These are phyloP conservation scores for Girardinus metallicus DNA, from an alignment of 2,797 vertebrate species.

Conservation along the genomic window DNA sequence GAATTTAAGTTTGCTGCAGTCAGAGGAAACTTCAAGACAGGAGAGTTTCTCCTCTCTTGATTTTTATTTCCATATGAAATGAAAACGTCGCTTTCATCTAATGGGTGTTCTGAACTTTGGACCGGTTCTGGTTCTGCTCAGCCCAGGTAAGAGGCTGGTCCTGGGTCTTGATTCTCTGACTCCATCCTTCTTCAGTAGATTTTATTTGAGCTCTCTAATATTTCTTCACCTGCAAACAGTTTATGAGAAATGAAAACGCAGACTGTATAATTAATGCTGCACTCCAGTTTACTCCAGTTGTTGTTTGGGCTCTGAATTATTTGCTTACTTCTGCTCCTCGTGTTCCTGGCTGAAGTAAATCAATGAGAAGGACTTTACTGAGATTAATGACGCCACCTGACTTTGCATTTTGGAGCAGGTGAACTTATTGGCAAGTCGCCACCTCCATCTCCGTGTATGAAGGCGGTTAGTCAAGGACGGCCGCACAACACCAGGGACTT, in stretches of 20 bases:
- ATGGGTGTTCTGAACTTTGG: not conserved
- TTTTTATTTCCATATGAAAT: not conserved
- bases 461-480: slow-evolving; percentile 30
- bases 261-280: not conserved
- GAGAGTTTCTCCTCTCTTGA: too few relatives aligned
- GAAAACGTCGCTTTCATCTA: not conserved
- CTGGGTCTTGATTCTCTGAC: not conserved
- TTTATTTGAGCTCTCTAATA: not conserved
- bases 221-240: not conserved
- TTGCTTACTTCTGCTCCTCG: not conserved
- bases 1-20: too few relatives aligned
- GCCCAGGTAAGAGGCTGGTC: too few relatives aligned
- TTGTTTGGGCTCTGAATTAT: not conserved
- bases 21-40: too few relatives aligned
- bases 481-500: not conserved
- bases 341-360: slow-evolving; percentile 18
- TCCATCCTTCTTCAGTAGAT: not conserved
- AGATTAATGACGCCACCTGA: slow-evolving; percentile 47
- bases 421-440: slow-evolving; percentile 32
- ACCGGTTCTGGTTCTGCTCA: not conserved
- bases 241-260: not conserved
- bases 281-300: not conserved
- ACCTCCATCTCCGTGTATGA: slow-evolving; percentile 37
- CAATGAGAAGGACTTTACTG: slow-evolving; percentile 20
- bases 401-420: slow-evolving; percentile 37